These are phyloP conservation scores for Cabera pusaria DNA, from an alignment of 2,888 invertebrate species.

Conservation along the genomic window DNA sequence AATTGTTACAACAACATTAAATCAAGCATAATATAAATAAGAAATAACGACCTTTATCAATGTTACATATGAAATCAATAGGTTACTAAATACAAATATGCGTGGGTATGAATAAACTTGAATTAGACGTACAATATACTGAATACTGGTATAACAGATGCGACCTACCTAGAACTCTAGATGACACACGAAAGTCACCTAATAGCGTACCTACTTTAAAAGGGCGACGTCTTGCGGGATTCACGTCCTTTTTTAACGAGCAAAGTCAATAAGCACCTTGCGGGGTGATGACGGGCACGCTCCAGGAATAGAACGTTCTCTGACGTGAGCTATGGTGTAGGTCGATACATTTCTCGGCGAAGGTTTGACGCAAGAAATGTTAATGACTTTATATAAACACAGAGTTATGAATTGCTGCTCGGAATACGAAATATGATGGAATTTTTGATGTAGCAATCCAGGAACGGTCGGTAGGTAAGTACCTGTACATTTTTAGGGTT, in stretches of 20 bases:
- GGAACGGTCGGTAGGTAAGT: not conserved
- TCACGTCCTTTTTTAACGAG: slow-evolving; percentile 42
- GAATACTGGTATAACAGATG: slow-evolving; percentile 31
- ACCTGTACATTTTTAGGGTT: not conserved
- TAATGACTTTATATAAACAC: slow-evolving; percentile 60
- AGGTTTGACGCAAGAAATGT: slow-evolving; percentile 67
- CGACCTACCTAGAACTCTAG: slow-evolving; percentile 50
- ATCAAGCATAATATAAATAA: too few relatives aligned
- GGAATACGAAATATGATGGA: slow-evolving; percentile 32
- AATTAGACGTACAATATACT: slow-evolving; percentile 17
- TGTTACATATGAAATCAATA: slow-evolving; percentile 4
- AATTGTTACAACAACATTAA: too few relatives aligned
- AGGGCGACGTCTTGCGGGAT: slow-evolving; percentile 42
- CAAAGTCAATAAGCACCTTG: slow-evolving; percentile 57
- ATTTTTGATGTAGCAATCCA: slow-evolving; percentile 20
- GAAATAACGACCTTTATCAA: slow-evolving; percentile 3
- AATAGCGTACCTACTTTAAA: slow-evolving; percentile 38
- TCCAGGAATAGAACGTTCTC: slow-evolving; percentile 61
- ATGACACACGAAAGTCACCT: slow-evolving; percentile 51
- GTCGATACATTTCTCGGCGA: slow-evolving; percentile 53
- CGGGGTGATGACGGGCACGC: slow-evolving; percentile 51
- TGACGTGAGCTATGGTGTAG: slow-evolving; percentile 54
- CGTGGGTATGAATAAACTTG: slow-evolving; percentile 9
- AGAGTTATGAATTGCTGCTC: slow-evolving; percentile 30
- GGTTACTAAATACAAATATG: slow-evolving; percentile 17